These are phyloP conservation scores for Mus spicilegus DNA, from an alignment of 2,113 vertebrate species.

Conservation along the genomic window DNA sequence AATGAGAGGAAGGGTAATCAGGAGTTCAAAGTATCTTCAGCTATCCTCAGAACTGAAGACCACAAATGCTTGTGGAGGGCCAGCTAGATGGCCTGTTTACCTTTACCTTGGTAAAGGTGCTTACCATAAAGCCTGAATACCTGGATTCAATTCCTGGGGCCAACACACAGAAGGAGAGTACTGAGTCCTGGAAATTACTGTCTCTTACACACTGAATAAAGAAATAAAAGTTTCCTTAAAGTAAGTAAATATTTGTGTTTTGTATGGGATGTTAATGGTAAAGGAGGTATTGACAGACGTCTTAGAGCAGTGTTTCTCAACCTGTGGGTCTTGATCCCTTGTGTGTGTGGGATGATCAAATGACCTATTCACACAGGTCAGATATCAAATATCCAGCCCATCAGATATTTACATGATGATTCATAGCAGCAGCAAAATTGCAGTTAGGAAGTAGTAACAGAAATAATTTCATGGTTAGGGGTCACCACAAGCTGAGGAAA, in stretches of 20 bases:
- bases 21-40: not conserved
- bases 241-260: not conserved
- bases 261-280: not conserved
- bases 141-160: not conserved
- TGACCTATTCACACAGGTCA: too few species aligned
- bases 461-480: too few species aligned
- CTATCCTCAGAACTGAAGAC: not conserved
- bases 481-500: too few species aligned
- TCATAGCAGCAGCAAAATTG: too few species aligned
- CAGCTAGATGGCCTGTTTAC: too few species aligned
- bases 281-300: not conserved
- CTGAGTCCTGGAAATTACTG: not conserved
- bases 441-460: too few species aligned
- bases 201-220: not conserved
- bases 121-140: not conserved
- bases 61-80: not conserved
- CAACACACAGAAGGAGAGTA: not conserved
- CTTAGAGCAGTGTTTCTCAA: not conserved
- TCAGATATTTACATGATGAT: too few species aligned
- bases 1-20: not conserved
- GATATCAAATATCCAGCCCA: too few species aligned
- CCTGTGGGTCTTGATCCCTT: too few species aligned
- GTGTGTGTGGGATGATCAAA: too few species aligned
- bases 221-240: not conserved
- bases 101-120: not conserved